Percentiles rank a stretch among this genome's conserved stretches.
Evolutionary conservation across 2,888 invertebrate species (phyloP).

Genomic region (Lycia hirtaria): DNA sequence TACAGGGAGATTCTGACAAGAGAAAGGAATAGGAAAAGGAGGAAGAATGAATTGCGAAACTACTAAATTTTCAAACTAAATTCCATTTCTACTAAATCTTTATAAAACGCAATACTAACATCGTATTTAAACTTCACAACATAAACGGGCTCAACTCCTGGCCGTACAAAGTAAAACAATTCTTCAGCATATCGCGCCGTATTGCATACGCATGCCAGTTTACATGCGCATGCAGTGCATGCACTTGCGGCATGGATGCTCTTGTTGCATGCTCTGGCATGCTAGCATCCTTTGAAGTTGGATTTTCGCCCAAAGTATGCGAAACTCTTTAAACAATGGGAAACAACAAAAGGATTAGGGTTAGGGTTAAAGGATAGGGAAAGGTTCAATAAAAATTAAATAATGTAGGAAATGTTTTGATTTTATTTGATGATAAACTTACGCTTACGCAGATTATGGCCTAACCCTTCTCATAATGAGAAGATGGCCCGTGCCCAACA

Average conservation of each 20-base stretch:
- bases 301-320: slow-evolving; percentile 55
- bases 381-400: no score
- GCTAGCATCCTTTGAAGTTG: slow-evolving; percentile 58
- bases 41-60: no score
- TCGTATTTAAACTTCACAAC: slow-evolving; percentile 47
- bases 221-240: neutral
- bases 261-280: slow-evolving; percentile 46
- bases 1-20: no score
- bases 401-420: no score
- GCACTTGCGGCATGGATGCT: neutral
- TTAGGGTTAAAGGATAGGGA: no score
- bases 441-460: no score
- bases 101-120: slow-evolving; percentile 51
- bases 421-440: no score
- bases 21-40: no score
- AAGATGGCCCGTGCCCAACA: no score
- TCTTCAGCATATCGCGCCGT: slow-evolving; percentile 16
- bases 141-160: slow-evolving; percentile 50
- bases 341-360: neutral
- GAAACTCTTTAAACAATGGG: slow-evolving; percentile 50
- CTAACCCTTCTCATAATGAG: no score
- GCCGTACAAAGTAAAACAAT: slow-evolving; percentile 33
- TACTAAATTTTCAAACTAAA: no score
- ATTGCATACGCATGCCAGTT: no score
- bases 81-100: neutral